Evolutionary conservation across 2,888 invertebrate genomes (phyloP).

Genomic region (Geophilus truncorum): DNA sequence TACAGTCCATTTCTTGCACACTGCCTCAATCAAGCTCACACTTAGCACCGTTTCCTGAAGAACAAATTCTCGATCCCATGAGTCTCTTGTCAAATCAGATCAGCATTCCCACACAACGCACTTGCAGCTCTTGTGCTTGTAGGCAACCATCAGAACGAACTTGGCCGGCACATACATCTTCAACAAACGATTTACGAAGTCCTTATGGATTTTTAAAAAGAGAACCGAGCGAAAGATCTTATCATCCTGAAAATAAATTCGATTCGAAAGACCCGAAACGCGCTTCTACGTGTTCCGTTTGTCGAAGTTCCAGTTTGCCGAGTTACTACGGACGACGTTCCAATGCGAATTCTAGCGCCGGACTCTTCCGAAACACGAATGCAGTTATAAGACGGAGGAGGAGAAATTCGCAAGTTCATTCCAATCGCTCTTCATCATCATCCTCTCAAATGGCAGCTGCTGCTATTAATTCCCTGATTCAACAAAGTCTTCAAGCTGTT

Average conservation of each 20-base stretch:
- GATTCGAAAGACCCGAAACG: not conserved
- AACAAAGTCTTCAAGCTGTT: too few relatives aligned
- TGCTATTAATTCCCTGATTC: not conserved
- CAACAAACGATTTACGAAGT: not conserved
- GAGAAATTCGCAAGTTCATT: not conserved
- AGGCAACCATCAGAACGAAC: conserved; percentile 22
- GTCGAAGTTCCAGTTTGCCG: not conserved
- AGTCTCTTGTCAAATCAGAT: not conserved
- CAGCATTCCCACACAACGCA: not conserved
- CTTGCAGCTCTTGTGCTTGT: not conserved
- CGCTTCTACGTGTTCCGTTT: not conserved
- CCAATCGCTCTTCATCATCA: not conserved
- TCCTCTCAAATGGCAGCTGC: not conserved
- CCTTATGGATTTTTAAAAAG: not conserved
- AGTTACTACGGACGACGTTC: not conserved
- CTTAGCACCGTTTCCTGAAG: not conserved
- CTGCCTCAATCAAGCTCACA: not conserved
- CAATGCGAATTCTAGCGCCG: not conserved
- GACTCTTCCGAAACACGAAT: not conserved
- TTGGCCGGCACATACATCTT: not conserved
- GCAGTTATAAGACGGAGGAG: not conserved
- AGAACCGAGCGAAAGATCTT: not conserved
- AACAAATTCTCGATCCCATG: not conserved
- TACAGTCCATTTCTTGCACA: not conserved
- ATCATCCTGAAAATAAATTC: not conserved